Evolutionary conservation across 2,797 vertebrate species (phyloP), one percentile per base, ranked within the genome.

Genomic region (Aselliscus stoliczkanus): DNA sequence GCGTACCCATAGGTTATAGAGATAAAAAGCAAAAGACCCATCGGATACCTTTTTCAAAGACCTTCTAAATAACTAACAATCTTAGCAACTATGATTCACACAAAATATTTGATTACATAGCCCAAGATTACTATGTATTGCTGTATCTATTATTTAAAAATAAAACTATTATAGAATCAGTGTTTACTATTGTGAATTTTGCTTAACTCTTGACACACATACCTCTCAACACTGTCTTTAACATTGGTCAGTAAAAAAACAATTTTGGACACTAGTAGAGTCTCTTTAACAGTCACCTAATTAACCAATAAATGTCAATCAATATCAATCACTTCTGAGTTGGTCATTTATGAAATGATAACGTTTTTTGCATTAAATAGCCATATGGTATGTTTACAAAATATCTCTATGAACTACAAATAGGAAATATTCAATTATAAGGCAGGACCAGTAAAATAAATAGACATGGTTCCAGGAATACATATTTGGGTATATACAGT

Each of bases 1-100:
- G 95, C 84, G 96, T n/a, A 93, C 94, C 95, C 97, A 92, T 2
- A 97, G 95, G 94, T 96, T 93, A 96, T 37, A 73, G 0, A 91
- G 50, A 70, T 56, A 85, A 85, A 83, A 91, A 73, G 60, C 11
- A n/a, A 65, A 64, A 93, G 89, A 54, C 13, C 73, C 67, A 77
- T 27, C 15, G 52, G 25, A 73, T 21, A 31, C 37, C 65, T 67
- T 93, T 92, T 39, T 64, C 29, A 70, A 75, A 95, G 58, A 73
- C 54, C 69, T 77, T 85, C 54, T 87, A 89, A 90, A 64, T 52
- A 79, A 39, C 29, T 95, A 77, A 79, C 42, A 37, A 70, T 90
- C 54, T 67, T 76, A 88, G 81, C 60, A 85, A 95, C 85, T 52
- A 94, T 0, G 20, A 93, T 27, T 88, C 67, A 62, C 44, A 79